Evolutionary conservation across 2,797 vertebrate species (phyloP).

Genomic region (Gallinago solitaria): DNA sequence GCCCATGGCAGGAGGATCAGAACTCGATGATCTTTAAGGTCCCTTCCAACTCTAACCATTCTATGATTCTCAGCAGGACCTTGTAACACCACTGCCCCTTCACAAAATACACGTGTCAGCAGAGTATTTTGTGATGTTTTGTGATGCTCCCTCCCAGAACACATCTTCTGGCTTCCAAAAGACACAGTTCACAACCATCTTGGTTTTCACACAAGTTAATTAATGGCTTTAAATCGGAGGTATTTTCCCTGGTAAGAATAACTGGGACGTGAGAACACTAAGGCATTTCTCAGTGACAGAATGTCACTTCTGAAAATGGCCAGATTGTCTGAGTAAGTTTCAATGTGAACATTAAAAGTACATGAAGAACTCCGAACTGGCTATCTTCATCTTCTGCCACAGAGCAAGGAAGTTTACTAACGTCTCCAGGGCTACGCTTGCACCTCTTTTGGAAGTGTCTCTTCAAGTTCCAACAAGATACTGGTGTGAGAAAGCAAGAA

Average conservation of each 20-base stretch:
- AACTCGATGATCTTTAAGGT: too few species aligned
- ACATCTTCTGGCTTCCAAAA: neutral
- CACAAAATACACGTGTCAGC: rapidly evolving
- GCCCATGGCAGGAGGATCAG: too few species aligned
- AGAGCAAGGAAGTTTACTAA: neutral
- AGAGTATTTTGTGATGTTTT: too few species aligned
- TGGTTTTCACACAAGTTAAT: neutral
- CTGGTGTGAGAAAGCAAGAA: neutral
- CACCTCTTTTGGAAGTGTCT: neutral
- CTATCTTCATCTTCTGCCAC: neutral
- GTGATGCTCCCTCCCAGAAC: neutral
- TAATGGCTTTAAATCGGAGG: neutral
- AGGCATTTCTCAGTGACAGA: neutral
- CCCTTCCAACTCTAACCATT: too few species aligned
- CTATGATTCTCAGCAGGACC: neutral
- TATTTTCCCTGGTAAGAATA: neutral
- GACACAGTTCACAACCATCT: neutral
- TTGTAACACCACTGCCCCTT: neutral
- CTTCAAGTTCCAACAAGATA: neutral
- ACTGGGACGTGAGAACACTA: neutral
- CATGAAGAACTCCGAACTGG: neutral
- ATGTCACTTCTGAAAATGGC: neutral
- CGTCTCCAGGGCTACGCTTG: neutral
- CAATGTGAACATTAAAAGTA: neutral
- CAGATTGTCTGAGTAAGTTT: rapidly evolving